Evolutionary conservation across 2,888 invertebrate species (phyloP).

Genomic region (Eupithecia pulchellata): DNA sequence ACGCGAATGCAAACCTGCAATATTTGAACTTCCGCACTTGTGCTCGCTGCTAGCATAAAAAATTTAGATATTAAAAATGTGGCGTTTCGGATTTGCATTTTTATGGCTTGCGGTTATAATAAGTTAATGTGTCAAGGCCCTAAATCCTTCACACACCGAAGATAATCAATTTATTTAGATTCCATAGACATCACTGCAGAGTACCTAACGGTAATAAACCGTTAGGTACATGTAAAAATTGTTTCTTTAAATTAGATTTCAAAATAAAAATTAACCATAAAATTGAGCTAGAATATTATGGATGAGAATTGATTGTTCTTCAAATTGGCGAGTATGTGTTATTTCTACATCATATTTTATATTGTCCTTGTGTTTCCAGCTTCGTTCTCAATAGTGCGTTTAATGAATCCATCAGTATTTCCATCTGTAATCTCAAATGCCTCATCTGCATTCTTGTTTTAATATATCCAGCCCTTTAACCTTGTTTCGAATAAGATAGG

Average conservation of each 20-base stretch:
- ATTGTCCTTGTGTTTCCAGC: neutral
- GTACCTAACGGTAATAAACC: neutral
- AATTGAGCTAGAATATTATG: neutral
- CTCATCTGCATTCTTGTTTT: constrained; percentile 54
- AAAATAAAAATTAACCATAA: neutral
- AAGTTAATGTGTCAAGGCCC: neutral
- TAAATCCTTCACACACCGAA: neutral
- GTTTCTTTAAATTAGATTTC: constrained; percentile 3
- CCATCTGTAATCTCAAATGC: constrained; percentile 36
- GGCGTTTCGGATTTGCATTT: neutral
- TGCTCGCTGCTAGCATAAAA: neutral
- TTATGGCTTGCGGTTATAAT: neutral
- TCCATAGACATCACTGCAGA: neutral
- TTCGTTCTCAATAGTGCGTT: neutral
- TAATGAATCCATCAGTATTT: constrained; percentile 13
- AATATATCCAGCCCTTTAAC: constrained; percentile 51
- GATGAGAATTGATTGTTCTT: neutral
- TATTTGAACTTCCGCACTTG: constrained; percentile 42
- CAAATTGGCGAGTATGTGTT: neutral
- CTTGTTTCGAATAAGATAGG: constrained; percentile 58
- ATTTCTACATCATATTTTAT: neutral
- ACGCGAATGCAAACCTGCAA: neutral
- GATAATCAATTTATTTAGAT: neutral
- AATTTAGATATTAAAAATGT: neutral
- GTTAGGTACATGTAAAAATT: neutral